Evolutionary conservation across 2,797 vertebrate genomes (phyloP), one percentile per base, ranked within the genome.

Genomic region (Ctenochaetus hawaiiensis): DNA sequence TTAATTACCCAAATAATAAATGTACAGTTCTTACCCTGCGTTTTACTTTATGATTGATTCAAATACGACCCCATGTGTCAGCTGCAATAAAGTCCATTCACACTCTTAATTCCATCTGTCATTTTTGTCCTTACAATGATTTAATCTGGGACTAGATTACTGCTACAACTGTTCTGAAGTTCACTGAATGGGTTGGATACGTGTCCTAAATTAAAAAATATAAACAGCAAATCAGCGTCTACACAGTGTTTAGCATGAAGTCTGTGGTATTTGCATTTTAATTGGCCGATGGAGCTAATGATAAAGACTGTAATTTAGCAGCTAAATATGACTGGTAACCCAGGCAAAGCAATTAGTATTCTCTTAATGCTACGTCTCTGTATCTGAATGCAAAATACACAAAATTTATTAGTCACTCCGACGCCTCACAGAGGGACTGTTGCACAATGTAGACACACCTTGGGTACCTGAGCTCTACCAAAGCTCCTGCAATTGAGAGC

Each of bases 191-290:
- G 58, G 53, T 79, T 77, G 58, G 44, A 71, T 72, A 76, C 22
- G 9, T 34, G 16, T 16, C 16, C 34, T 51, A 13, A 72, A 72
- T 78, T 76, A 13, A 69, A 77, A 62, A 62, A 71, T 18, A 16
- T n/a, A 63, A 78, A 82, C 45, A 59, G 22, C 30, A 65, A 78
- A 84, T 78, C 12, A 63, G 26, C 39, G 12, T 60, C 59, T 61
- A 26, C 41, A 43, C 49, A 44, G 13, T 62, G 66, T 78, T 78
- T 72, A 77, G 58, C 49, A 67, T 73, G 34, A 65, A 58, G 54
- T 51, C 39, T 56, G 67, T 75, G 72, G 60, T 83, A 71, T 86
- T 86, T 83, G 72, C 76, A 79, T 88, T 87, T 90, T 81, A 86
- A 87, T 89, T 85, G 67, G 72, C 64, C 63, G 54, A 54, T 61